A percentile compares a stretch with the other conserved stretches of the same genome.
phyloP scores from a whole-genome alignment of 2,113 vertebrate genomes.

The Triplophysa rosa region DNA sequence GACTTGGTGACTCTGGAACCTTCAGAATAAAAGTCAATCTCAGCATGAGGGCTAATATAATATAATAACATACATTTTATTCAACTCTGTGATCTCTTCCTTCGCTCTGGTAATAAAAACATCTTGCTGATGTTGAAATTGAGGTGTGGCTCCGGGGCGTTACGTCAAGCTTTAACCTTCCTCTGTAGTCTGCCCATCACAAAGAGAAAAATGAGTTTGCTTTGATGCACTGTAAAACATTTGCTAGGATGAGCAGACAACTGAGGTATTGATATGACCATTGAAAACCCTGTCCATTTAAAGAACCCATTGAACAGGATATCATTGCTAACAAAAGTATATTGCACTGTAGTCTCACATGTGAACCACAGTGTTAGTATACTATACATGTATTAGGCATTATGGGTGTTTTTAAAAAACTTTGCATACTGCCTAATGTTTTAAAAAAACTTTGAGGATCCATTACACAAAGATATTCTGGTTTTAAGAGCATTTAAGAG shows the following conservation, averaged over 20 bases:
- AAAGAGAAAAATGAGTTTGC: constrained; percentile 10
- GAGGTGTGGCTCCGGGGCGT: not conserved
- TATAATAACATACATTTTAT: too few relatives aligned
- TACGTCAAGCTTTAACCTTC: constrained; percentile 10
- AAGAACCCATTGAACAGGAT: constrained; percentile 16
- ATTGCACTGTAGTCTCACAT: not conserved
- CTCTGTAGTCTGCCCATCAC: constrained; percentile 6
- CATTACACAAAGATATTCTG: not conserved
- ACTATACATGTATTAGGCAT: not conserved
- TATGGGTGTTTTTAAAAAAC: not conserved
- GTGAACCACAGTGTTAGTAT: not conserved
- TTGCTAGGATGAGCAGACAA: constrained; percentile 34
- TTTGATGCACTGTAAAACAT: constrained; percentile 37
- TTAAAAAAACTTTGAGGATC: not conserved
- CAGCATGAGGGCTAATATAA: too few relatives aligned
- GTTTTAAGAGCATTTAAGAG: not conserved
- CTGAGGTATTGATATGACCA: constrained; percentile 33
- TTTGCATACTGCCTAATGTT: not conserved
- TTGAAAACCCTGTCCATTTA: constrained; percentile 30
- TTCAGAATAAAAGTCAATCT: too few relatives aligned
- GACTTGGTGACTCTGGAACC: too few relatives aligned
- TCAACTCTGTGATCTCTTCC: not conserved
- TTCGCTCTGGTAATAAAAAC: not conserved
- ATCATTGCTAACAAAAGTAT: not conserved
- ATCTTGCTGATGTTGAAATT: not conserved